Evolutionary conservation across 2,888 invertebrate genomes (phyloP), one percentile per base, ranked within the genome.

Genomic region (Drosophila subquinaria): DNA sequence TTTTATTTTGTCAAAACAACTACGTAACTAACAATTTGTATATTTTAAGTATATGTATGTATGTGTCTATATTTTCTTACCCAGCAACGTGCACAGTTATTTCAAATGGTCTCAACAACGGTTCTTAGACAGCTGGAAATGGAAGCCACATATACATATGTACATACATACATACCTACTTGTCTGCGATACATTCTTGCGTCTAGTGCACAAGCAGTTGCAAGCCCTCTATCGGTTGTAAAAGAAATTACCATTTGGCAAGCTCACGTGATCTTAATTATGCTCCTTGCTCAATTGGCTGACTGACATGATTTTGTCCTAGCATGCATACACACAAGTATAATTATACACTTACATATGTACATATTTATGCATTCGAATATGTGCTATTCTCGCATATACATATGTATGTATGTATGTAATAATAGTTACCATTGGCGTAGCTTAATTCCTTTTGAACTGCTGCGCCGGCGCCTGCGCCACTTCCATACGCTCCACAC

Each of bases 81-180:
- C 66, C 69, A 2, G 30, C 17, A 57, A 11, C 55, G 68, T 81
- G 27, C 36, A 50, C 66, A 65, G 64, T 68, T 72, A 78, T 81
- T 87, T 63, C 36, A 69, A 73, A 86, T 73, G 52, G 69, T 80
- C 61, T 52, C 59, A 33, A 55, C 78, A 87, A 81, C 88, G 88
- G 82, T 84, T 69, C 62, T 76, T 85, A 52, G 80, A 27, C 64
- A 73, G 65, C 72, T 87, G 56, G 51, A 87, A 83, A 81, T 81
- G 69, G 55, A 67, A 83, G 61, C 56, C 59, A 69, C 50, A 35
- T 53, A 40, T 23, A 35, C 57, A 40, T 23, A 33, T 20, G 30
- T 11, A 40, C 9, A 30, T 11, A 40, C 17, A 27, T 36, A 13
- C 11, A 13, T 13, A 13, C 4, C 3, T 4, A 13, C 11, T 13